phyloP scores from a whole-genome alignment of 2,113 vertebrate species.

The Passer domesticus region DNA sequence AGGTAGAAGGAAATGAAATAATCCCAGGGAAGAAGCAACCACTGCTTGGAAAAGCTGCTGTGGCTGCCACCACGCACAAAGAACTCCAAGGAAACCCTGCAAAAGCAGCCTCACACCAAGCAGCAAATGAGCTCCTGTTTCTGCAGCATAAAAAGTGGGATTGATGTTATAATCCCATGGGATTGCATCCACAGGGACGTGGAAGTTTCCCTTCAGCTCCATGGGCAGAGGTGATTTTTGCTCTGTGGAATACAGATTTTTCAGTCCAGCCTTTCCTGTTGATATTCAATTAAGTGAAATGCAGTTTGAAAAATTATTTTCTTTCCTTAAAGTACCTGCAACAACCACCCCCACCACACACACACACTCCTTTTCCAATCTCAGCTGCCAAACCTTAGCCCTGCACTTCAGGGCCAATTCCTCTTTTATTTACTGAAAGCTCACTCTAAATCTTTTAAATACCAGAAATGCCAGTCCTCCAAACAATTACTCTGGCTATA shows the following conservation, averaged over 20 bases:
- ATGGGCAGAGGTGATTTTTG: not conserved
- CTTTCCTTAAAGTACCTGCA: not conserved
- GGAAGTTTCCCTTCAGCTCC: not conserved
- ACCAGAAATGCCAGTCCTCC: not conserved
- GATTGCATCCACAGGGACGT: not conserved
- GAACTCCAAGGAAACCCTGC: not conserved
- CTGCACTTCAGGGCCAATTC: conserved; percentile 25
- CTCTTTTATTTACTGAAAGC: conserved; percentile 53
- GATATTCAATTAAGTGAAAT: not conserved
- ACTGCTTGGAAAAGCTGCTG: not conserved
- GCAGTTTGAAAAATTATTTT: not conserved
- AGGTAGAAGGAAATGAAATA: not conserved
- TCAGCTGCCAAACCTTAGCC: not conserved
- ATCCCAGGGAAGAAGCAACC: not conserved
- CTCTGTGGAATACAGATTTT: not conserved
- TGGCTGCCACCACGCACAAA: not conserved
- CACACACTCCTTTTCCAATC: not conserved
- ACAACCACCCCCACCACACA: fast-evolving
- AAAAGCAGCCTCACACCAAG: not conserved
- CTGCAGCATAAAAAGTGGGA: not conserved
- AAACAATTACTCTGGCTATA: conserved; percentile 33
- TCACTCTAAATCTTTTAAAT: conserved; percentile 33
- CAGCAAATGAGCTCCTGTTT: not conserved
- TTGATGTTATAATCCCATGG: not conserved
- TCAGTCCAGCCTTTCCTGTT: not conserved